Conservation (phyloP, 2,797 vertebrate genomes). For the Hapalemur alaotrensis region DNA sequence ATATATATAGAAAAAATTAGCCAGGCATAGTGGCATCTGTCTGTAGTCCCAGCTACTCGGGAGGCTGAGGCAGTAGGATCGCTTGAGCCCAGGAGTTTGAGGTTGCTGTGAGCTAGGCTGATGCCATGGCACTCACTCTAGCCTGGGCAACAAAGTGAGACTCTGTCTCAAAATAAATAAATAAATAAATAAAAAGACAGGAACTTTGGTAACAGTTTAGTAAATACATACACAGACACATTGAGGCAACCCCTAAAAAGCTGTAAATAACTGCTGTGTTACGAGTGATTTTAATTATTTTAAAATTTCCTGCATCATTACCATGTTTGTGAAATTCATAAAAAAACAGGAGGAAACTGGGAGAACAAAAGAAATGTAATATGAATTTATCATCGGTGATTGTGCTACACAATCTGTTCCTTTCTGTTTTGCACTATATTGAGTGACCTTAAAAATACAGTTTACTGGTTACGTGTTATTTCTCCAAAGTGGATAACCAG, state of each 20-base stretch:
- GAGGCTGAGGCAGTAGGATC: too few species aligned
- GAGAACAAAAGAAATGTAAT: slow-evolving; percentile 10
- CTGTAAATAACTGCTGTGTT: neutral
- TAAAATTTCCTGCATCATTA: neutral
- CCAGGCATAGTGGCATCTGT: too few species aligned
- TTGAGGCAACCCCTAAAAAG: neutral
- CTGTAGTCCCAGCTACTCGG: too few species aligned
- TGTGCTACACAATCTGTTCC: neutral
- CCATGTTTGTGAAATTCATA: slow-evolving; percentile 12
- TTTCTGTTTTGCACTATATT: neutral
- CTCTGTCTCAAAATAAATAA: too few species aligned
- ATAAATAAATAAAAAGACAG: too few species aligned
- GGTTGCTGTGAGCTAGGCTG: too few species aligned
- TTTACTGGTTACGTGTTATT: neutral
- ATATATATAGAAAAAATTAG: too few species aligned
- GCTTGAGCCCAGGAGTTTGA: too few species aligned
- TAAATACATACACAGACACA: neutral
- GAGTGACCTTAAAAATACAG: neutral
- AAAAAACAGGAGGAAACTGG: neutral
- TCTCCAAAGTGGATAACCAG: neutral
- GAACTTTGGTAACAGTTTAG: slow-evolving; percentile 12
- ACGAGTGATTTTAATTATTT: neutral
- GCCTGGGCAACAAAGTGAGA: too few species aligned
- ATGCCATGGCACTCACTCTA: too few species aligned
- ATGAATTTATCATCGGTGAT: neutral